phyloP scores from a whole-genome alignment of 1,140 invertebrate genomes.

The Leptinotarsa lineolata region DNA sequence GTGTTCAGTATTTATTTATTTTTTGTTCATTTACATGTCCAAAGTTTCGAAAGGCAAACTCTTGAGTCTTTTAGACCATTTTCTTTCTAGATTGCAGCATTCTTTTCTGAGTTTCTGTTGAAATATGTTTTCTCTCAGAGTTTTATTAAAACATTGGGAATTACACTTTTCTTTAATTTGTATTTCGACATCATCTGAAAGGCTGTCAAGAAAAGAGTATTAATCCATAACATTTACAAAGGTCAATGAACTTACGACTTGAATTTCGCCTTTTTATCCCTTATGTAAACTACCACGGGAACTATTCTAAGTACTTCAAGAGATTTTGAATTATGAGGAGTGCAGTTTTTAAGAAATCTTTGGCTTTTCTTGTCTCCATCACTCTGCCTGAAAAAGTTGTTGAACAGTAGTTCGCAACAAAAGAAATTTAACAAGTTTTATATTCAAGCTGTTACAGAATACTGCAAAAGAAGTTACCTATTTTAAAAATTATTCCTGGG shows the following conservation, averaged over 20 bases:
- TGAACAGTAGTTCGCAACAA: too few species aligned
- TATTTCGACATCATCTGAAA: conserved; percentile 12
- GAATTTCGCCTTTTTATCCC: neutral
- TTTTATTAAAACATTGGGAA: neutral
- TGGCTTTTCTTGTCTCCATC: neutral
- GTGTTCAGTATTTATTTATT: too few species aligned
- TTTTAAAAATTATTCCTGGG: too few species aligned
- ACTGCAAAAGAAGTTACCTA: too few species aligned
- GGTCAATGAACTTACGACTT: neutral
- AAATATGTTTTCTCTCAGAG: neutral
- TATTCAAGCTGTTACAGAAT: too few species aligned
- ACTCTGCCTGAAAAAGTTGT: neutral
- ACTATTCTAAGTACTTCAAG: conserved; percentile 18
- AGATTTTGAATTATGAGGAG: conserved; percentile 7
- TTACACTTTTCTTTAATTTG: conserved; percentile 14
- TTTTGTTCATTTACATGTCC: neutral
- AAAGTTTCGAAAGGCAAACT: neutral
- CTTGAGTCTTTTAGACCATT: conserved; percentile 5
- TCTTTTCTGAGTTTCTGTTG: neutral
- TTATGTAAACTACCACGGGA: conserved; percentile 21
- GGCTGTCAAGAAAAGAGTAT: neutral
- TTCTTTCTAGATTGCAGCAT: neutral
- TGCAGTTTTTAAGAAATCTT: neutral
- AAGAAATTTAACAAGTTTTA: too few species aligned
- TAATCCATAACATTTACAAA: neutral